phyloP scores from a whole-genome alignment of 1,140 invertebrate genomes.

The Campoletis sonorensis region DNA sequence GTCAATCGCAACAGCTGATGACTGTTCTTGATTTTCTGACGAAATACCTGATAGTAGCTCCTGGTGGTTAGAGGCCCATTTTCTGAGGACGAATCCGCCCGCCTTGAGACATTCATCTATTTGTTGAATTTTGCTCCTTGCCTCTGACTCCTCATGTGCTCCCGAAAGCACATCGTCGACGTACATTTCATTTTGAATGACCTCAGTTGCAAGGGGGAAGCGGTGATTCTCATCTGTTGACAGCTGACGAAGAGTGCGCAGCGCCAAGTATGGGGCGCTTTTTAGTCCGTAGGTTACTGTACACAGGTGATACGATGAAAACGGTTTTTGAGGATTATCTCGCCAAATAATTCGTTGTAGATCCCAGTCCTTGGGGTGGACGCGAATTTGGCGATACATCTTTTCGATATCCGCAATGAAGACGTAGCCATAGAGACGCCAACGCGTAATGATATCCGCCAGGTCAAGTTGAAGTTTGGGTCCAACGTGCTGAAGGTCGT shows the following conservation, averaged over 20 bases:
- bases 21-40: neutral
- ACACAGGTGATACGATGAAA: constrained; percentile 56
- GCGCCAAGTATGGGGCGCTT: constrained; percentile 62
- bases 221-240: constrained; percentile 49
- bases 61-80: constrained; percentile 62
- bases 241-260: constrained; percentile 59
- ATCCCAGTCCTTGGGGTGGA: constrained; percentile 34
- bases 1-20: neutral
- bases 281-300: constrained; percentile 66
- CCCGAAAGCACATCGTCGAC: constrained; percentile 60
- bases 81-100: constrained; percentile 59
- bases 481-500: constrained; percentile 42
- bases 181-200: constrained; percentile 52
- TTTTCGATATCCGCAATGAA: constrained; percentile 60
- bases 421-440: constrained; percentile 52
- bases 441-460: neutral
- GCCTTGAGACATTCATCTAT: constrained; percentile 51
- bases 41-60: neutral
- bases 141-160: constrained; percentile 8
- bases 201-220: constrained; percentile 49
- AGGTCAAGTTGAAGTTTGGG: constrained; percentile 27
- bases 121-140: constrained; percentile 30
- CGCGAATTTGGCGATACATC: constrained; percentile 63
- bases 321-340: constrained; percentile 20
- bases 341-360: constrained; percentile 62